Evolutionary conservation across 1,140 invertebrate genomes (phyloP).

Genomic region (Subanguina moxae): DNA sequence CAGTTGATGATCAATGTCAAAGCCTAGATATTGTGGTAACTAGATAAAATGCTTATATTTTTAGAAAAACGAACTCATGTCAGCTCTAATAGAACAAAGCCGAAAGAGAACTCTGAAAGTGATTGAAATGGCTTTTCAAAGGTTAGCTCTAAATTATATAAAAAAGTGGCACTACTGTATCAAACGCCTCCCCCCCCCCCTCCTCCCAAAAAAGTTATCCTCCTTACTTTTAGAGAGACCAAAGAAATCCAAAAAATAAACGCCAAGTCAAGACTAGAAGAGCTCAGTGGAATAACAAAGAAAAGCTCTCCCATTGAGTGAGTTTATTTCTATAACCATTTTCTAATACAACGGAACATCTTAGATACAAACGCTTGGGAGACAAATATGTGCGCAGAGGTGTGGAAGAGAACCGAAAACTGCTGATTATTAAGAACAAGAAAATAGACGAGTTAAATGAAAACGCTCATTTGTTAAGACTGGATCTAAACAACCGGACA

Average conservation of each 20-base stretch:
- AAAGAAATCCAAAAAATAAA: constrained; percentile 46
- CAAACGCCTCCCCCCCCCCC: no score
- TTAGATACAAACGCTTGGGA: constrained; percentile 31
- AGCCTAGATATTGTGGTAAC: no score
- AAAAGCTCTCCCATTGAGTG: constrained; percentile 40
- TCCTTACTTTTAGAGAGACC: constrained; percentile 28
- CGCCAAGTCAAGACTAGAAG: constrained; percentile 40
- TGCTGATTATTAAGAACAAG: constrained; percentile 28
- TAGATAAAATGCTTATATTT: neutral
- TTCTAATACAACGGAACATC: neutral
- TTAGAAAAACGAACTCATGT: constrained; percentile 24
- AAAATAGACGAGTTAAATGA: constrained; percentile 34
- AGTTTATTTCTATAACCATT: constrained; percentile 8
- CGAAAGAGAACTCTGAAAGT: constrained; percentile 24
- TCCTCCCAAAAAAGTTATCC: neutral
- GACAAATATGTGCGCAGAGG: constrained; percentile 41
- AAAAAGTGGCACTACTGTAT: no score
- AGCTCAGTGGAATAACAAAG: constrained; percentile 37
- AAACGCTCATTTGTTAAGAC: constrained; percentile 4
- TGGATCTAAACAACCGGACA: constrained; percentile 7
- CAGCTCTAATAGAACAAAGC: constrained; percentile 19
- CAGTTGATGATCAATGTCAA: no score
- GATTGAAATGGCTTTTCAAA: constrained; percentile 38
- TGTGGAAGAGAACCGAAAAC: constrained; percentile 35
- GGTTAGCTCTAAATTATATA: constrained; percentile 2